These are phyloP conservation scores for Elymnias hypermnestra DNA, from an alignment of 1,140 invertebrate genomes.

Conservation along the genomic window DNA sequence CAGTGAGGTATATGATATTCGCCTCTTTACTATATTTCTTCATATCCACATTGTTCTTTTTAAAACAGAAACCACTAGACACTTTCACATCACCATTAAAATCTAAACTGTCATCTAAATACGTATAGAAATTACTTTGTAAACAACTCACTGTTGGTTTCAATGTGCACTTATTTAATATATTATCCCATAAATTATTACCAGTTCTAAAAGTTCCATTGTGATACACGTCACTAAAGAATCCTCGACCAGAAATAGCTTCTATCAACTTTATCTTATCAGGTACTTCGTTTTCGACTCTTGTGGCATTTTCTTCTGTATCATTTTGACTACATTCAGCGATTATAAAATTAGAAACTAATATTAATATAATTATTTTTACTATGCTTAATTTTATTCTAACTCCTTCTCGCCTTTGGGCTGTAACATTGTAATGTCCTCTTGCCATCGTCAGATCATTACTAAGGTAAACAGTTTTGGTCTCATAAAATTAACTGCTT, in stretches of 20 bases:
- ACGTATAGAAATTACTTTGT: slow-evolving; percentile 84
- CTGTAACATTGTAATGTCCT: slow-evolving; percentile 14
- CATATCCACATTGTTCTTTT: slow-evolving; percentile 80
- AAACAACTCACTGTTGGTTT: slow-evolving; percentile 83
- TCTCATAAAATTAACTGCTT: slow-evolving; percentile 26
- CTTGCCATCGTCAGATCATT: slow-evolving; percentile 55
- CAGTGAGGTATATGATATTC: slow-evolving; percentile 60
- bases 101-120: slow-evolving; percentile 80
- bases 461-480: slow-evolving; percentile 30
- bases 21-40: slow-evolving; percentile 70
- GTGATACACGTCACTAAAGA: slow-evolving; percentile 47
- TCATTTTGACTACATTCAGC: slow-evolving; percentile 36
- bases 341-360: slow-evolving; percentile 31
- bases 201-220: slow-evolving; percentile 76
- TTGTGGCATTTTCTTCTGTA: slow-evolving; percentile 28
- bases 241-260: slow-evolving; percentile 42
- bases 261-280: slow-evolving; percentile 52
- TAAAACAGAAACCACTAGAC: slow-evolving; percentile 82
- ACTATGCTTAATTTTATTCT: slow-evolving; percentile 14
- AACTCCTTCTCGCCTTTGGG: slow-evolving; percentile 8
- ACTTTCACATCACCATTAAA: slow-evolving; percentile 81
- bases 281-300: slow-evolving; percentile 38
- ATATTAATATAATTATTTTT: slow-evolving; percentile 27
- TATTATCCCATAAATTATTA: slow-evolving; percentile 82
- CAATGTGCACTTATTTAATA: slow-evolving; percentile 82